Evolutionary conservation across 2,113 vertebrate species (phyloP).

Genomic region (Catharus bicknelli): DNA sequence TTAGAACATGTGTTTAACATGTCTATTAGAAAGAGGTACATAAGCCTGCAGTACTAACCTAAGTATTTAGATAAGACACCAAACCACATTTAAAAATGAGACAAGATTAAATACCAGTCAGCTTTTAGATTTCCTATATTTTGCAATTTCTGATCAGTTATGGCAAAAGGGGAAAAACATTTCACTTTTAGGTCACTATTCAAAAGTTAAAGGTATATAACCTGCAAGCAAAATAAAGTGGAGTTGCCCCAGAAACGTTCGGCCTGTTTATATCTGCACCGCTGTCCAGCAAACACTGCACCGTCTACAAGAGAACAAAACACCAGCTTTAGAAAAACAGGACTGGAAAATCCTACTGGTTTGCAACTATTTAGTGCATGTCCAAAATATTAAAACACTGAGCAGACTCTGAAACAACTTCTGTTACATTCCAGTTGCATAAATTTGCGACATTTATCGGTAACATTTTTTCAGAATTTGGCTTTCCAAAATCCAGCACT

Average conservation of each 20-base stretch:
- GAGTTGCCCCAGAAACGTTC: slow-evolving; percentile 95
- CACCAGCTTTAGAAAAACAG: neutral
- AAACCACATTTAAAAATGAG: neutral
- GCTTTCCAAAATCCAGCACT: neutral
- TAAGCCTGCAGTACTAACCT: neutral
- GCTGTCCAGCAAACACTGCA: slow-evolving; percentile 94
- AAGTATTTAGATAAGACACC: neutral
- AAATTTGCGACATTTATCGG: neutral
- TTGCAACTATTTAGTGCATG: neutral
- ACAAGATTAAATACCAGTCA: neutral
- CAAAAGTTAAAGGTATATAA: slow-evolving; percentile 65
- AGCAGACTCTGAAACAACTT: neutral
- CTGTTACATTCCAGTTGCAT: neutral
- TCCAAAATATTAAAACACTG: neutral
- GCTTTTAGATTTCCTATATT: neutral
- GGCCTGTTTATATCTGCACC: slow-evolving; percentile 97
- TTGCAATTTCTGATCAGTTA: neutral
- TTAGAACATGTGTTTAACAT: neutral
- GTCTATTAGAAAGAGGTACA: neutral
- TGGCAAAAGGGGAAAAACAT: neutral
- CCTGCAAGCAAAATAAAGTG: slow-evolving; percentile 98
- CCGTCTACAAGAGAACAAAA: slow-evolving; percentile 80
- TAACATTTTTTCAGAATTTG: neutral
- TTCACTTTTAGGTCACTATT: neutral
- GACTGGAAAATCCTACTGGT: neutral